Evolutionary conservation across 2,888 invertebrate species (phyloP), one percentile per base, ranked within the genome.

Genomic region (Auanema freiburgensis): DNA sequence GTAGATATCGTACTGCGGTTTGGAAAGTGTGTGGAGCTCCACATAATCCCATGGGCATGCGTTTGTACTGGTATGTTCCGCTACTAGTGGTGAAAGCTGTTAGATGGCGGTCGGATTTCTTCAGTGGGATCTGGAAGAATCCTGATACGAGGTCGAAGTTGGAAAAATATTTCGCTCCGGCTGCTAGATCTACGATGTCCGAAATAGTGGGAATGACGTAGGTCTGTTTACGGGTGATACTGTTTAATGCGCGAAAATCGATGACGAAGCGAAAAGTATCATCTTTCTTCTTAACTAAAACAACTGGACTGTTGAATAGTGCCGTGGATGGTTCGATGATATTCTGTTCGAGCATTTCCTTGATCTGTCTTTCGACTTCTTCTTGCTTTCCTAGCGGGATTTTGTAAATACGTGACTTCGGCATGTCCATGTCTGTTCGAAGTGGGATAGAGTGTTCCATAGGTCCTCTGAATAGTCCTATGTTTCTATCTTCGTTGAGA

Each of bases 81-180:
- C 25, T 18, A 0, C 57, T 56, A 0, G 69, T 70, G 0, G 63
- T 52, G 58, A 76, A 76, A 0, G 76, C 72, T 0, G 75, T 76
- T 11, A 66, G 49, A 4, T 56, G 58, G 21, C 65, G 52, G 55
- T 71, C 69, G n/a, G 44, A 23, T 25, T 58, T 18, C n/a, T 50
- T 43, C 41, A 75, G 53, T 0, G 41, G 46, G 10, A 75, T 61
- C 56, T 75, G 72, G 43, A 64, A 68, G 41, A 71, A 75, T 41
- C 68, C 72, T 16, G 52, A 18, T 2, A 44, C 16, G 1, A 76
- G 21, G 52, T 74, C 75, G 40, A 74, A 55, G n/a, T 57, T 63
- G 0, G 66, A 43, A 58, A 62, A 74, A 43, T 52, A 43, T 25
- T 55, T 42, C 5, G 43, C 46, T 40, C 46, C 53, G 0, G 56